A percentile compares a stretch with the other conserved stretches of the same genome.
phyloP scores from a whole-genome alignment of 2,888 invertebrate species.

The Sipha maydis region DNA sequence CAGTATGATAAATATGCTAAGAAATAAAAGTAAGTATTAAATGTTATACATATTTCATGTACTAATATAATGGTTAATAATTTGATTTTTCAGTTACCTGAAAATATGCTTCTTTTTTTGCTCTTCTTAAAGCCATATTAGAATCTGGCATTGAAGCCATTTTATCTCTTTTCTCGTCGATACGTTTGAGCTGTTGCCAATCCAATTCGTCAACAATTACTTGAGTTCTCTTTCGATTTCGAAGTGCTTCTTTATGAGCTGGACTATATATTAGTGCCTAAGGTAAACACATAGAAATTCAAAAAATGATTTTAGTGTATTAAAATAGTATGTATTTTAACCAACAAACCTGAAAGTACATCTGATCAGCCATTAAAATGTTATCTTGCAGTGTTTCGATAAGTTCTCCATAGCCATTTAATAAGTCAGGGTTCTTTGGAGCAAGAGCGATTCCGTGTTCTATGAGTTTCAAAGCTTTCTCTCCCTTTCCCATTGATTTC shows the following conservation, averaged over 20 bases:
- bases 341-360: conserved; percentile 78
- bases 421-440: conserved; percentile 90
- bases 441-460: conserved; percentile 92
- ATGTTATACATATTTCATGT: not conserved
- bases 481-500: conserved; percentile 81
- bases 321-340: not conserved
- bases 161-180: conserved; percentile 86
- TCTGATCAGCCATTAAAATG: conserved; percentile 87
- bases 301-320: not conserved
- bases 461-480: conserved; percentile 86
- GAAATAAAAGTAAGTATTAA: conserved; percentile 47
- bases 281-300: not conserved
- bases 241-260: conserved; percentile 80
- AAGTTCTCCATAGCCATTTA: conserved; percentile 93
- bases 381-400: conserved; percentile 86
- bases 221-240: conserved; percentile 85
- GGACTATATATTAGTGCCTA: conserved; percentile 85
- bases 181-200: conserved; percentile 78
- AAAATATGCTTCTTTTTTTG: conserved; percentile 95
- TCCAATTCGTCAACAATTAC: conserved; percentile 91
- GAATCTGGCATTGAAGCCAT: conserved; percentile 83
- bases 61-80: not conserved
- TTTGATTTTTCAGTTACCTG: conserved; percentile 68
- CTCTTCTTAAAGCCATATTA: conserved; percentile 82
- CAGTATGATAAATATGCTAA: conserved; percentile 93